Conservation (phyloP, 2,888 invertebrate species). For the Pandemis cinnamomeana region DNA sequence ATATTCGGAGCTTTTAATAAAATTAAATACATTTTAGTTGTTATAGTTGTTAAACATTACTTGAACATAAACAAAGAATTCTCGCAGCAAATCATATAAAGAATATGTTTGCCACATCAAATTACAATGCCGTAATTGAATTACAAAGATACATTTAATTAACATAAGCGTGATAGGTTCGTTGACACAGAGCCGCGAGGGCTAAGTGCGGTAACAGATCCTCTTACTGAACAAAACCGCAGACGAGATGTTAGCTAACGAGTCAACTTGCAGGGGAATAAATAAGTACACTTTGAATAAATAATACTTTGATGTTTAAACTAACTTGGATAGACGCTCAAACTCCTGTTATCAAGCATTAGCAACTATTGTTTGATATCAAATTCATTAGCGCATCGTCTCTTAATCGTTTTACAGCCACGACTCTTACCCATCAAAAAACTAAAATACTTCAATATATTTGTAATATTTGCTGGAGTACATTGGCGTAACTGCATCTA, state of each 20-base stretch:
- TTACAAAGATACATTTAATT: constrained; percentile 22
- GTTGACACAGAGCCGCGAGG: constrained; percentile 58
- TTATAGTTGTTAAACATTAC: too few species aligned
- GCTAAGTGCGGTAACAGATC: constrained; percentile 49
- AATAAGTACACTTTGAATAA: background rate
- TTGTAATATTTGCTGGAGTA: too few species aligned
- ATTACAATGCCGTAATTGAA: constrained; percentile 19
- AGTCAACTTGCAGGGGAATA: constrained; percentile 22
- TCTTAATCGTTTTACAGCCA: background rate
- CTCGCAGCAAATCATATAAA: background rate
- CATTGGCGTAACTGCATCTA: too few species aligned
- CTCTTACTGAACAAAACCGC: constrained; percentile 50
- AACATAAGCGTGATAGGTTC: constrained; percentile 62
- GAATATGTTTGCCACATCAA: constrained; percentile 39
- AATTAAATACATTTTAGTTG: too few species aligned
- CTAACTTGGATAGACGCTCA: background rate
- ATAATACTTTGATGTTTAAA: background rate
- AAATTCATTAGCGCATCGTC: background rate
- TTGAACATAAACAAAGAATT: background rate
- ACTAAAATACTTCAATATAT: too few species aligned
- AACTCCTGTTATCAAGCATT: too few species aligned
- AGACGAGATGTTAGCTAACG: constrained; percentile 30
- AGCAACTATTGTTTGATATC: background rate
- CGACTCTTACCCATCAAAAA: background rate
- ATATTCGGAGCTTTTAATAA: too few species aligned